Conservation (phyloP, 1,140 invertebrate genomes). For the silkworm (Bombyx mori) region DNA sequence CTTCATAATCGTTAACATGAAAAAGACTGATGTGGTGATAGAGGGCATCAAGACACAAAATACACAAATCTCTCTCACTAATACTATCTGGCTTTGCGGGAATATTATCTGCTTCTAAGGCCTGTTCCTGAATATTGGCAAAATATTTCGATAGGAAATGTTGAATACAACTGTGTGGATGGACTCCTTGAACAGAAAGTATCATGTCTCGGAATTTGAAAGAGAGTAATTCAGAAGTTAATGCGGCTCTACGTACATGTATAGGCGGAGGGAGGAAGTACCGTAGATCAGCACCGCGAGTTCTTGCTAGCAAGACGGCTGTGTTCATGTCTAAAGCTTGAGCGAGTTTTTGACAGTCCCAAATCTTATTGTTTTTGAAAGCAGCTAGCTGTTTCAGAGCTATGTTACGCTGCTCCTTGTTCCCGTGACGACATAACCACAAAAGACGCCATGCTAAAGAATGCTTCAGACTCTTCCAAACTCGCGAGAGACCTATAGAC, state of each 20-base stretch:
- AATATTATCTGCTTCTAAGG: slow-evolving; percentile 68
- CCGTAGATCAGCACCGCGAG: slow-evolving; percentile 69
- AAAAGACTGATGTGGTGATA: slow-evolving; percentile 73
- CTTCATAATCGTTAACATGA: slow-evolving; percentile 72
- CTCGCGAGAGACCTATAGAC: slow-evolving; percentile 34
- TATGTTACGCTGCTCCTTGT: slow-evolving; percentile 48
- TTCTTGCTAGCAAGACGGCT: slow-evolving; percentile 75
- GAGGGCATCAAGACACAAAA: slow-evolving; percentile 71
- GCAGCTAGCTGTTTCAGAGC: slow-evolving; percentile 51
- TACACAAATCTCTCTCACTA: slow-evolving; percentile 67
- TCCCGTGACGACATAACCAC: slow-evolving; percentile 57
- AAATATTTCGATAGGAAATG: slow-evolving; percentile 78
- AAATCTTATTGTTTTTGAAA: slow-evolving; percentile 60
- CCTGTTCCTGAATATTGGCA: slow-evolving; percentile 69
- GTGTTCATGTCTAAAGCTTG: slow-evolving; percentile 77
- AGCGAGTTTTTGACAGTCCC: slow-evolving; percentile 76
- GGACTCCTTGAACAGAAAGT: slow-evolving; percentile 64
- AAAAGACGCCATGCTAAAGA: slow-evolving; percentile 52
- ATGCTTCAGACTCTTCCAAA: slow-evolving; percentile 59
- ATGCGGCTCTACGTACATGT: slow-evolving; percentile 59
- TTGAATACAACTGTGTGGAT: slow-evolving; percentile 75
- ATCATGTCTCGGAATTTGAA: slow-evolving; percentile 73
- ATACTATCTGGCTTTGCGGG: slow-evolving; percentile 75
- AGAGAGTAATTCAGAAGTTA: slow-evolving; percentile 63
- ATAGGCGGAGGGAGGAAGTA: slow-evolving; percentile 78